phyloP scores from a whole-genome alignment of 2,113 vertebrate species.

The Entosphenus tridentatus region DNA sequence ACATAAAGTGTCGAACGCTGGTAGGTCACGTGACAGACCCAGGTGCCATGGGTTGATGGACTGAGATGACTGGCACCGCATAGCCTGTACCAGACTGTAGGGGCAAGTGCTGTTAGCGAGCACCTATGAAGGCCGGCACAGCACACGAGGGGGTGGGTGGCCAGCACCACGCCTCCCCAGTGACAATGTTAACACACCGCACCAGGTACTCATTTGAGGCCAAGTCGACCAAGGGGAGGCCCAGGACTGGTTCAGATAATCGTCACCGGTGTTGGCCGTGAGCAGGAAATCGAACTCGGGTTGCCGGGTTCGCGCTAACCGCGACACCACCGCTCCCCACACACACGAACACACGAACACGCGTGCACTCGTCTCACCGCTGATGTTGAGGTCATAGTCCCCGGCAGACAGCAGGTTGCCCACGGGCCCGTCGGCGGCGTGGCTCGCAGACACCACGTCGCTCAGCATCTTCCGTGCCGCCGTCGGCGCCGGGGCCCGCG shows the following conservation, averaged over 20 bases:
- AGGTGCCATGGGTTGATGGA: no score
- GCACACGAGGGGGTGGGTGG: no score
- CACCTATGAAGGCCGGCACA: no score
- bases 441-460: slow-evolving; percentile 58
- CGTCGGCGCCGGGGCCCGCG: slow-evolving; percentile 26
- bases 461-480: slow-evolving; percentile 36
- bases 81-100: no score
- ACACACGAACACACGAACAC: neutral
- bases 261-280: neutral
- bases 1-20: no score
- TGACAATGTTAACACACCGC: no score
- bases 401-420: slow-evolving; percentile 61
- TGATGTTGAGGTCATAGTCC: slow-evolving; percentile 83
- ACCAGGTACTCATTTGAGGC: no score
- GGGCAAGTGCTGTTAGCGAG: no score
- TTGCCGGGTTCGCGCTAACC: neutral
- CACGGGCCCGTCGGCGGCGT: slow-evolving; percentile 55
- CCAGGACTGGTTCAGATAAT: neutral
- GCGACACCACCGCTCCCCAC: neutral
- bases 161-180: no score
- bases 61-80: no score
- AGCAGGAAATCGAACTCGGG: neutral
- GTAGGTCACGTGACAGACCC: no score
- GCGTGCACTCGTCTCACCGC: slow-evolving; percentile 31
- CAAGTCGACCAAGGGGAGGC: neutral